These are phyloP conservation scores for Lottia scabra DNA, from an alignment of 2,888 invertebrate genomes.

Conservation along the genomic window DNA sequence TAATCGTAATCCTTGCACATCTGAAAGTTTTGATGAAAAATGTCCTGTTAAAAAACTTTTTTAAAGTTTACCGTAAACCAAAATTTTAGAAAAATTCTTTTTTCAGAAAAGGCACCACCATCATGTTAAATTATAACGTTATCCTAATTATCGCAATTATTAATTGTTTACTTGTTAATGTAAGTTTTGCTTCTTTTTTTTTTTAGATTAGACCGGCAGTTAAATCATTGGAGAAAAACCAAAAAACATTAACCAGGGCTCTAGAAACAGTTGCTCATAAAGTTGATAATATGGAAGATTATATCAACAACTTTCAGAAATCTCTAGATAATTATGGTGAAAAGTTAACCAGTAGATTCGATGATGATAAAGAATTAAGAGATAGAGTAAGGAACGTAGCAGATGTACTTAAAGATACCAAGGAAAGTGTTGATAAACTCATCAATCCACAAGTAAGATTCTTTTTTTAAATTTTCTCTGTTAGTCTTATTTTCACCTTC, in stretches of 20 bases:
- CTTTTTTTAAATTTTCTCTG: too few species aligned
- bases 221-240: slow-evolving; percentile 18
- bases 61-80: too few species aligned
- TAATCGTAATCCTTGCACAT: too few species aligned
- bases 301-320: slow-evolving; percentile 12
- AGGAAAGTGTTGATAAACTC: slow-evolving; percentile 16
- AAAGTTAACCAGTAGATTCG: slow-evolving; percentile 19
- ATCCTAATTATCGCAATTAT: too few species aligned
- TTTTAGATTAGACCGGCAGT: slow-evolving; percentile 17
- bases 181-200: too few species aligned
- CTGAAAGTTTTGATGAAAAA: too few species aligned
- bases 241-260: slow-evolving; percentile 20
- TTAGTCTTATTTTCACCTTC: too few species aligned
- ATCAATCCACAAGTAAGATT: slow-evolving; percentile 18
- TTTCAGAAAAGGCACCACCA: too few species aligned
- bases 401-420: slow-evolving; percentile 17
- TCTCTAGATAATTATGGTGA: slow-evolving; percentile 11
- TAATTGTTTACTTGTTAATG: too few species aligned
- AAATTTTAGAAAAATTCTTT: too few species aligned
- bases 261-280: slow-evolving; percentile 22
- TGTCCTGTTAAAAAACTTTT: too few species aligned
- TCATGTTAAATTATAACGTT: too few species aligned
- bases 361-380: slow-evolving; percentile 17
- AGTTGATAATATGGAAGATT: slow-evolving; percentile 14
- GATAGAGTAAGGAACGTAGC: slow-evolving; percentile 16